Base-by-base conservation (phyloP, 2,113 vertebrate species). In the Gallinago jamesoni region DNA sequence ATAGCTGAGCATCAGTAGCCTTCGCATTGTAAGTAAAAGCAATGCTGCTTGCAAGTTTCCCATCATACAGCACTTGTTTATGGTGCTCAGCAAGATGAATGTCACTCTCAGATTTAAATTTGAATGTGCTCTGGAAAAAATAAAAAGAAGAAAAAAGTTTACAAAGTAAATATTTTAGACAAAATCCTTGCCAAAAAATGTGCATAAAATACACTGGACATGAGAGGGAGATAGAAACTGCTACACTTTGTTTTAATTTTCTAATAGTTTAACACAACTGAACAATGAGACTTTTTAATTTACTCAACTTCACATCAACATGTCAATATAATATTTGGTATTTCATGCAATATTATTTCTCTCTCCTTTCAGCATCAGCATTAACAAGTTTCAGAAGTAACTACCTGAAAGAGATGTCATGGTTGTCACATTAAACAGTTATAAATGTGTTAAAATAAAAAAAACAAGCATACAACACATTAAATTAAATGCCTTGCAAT, bases 81-180 rank as follows among this genome's bases (percentile, higher is more conserved):
- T 99, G 99, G 95, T 99, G 99, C 97, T 99, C 99, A 7, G 99
- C 99, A 98, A 99, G 98, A 97, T 99, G 99, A 97, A 99, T 99
- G 94, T 99, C 99, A 90, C 99, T 99, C 97, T 99, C 99, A 0
- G 99, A 99, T 95, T 99, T 99, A 96, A 99, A 99, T 95, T 99
- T 99, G 95, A 99, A 99, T 13, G 99, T 99, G 98, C 99, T 99
- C 99, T 99, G 98, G 39, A 66, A 89, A 63, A 96, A 85, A 66
- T 24, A 94, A 78, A 78, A 33, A 39, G 12, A 63, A 77, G 19
- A 39, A 78, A 43, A 35, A 37, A 67, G 67, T 94, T 91, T 52
- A 94, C 27, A 23, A 63, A 45, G 23, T 31, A 56, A 77, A 33
- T 60, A 82, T 68, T 86, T 63, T 50, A 47, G 39, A 83, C 19